Evolutionary conservation across 1,140 invertebrate genomes (phyloP).

Genomic region (Caenorhabditis tropicalis): DNA sequence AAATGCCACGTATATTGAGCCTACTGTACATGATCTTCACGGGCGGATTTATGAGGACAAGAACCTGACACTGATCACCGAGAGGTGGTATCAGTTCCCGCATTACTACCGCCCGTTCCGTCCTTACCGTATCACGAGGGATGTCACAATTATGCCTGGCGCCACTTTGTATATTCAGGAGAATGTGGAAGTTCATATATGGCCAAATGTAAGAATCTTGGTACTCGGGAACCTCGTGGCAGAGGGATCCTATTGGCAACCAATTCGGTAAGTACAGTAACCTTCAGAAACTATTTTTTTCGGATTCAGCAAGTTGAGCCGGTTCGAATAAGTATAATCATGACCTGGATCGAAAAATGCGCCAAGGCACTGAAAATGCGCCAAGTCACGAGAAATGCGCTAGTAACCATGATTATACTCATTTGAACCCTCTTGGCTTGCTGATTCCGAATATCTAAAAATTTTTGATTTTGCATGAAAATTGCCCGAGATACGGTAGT

Average conservation of each 20-base stretch:
- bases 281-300: conserved; percentile 75
- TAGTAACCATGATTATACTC: too few species aligned
- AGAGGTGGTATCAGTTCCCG: conserved; percentile 64
- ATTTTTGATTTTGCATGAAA: background rate
- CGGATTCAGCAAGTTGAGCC: background rate
- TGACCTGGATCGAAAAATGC: background rate
- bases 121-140: conserved; percentile 74
- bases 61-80: conserved; percentile 75
- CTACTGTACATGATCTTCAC: conserved; percentile 76
- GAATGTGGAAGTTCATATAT: conserved; percentile 90
- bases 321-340: background rate
- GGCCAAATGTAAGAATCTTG: conserved; percentile 93
- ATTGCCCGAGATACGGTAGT: too few species aligned
- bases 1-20: conserved; percentile 69
- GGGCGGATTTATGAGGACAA: conserved; percentile 83
- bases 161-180: conserved; percentile 84
- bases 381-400: too few species aligned
- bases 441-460: too few species aligned
- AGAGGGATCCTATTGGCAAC: conserved; percentile 80
- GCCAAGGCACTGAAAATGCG: too few species aligned
- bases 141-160: conserved; percentile 94
- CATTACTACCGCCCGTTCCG: conserved; percentile 63
- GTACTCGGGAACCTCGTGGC: conserved; percentile 90
- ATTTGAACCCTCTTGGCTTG: too few species aligned
- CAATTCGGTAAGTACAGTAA: conserved; percentile 81